Evolutionary conservation across 2,113 vertebrate genomes (phyloP), one percentile per base, ranked within the genome.

Genomic region (Erinaceus europaeus): DNA sequence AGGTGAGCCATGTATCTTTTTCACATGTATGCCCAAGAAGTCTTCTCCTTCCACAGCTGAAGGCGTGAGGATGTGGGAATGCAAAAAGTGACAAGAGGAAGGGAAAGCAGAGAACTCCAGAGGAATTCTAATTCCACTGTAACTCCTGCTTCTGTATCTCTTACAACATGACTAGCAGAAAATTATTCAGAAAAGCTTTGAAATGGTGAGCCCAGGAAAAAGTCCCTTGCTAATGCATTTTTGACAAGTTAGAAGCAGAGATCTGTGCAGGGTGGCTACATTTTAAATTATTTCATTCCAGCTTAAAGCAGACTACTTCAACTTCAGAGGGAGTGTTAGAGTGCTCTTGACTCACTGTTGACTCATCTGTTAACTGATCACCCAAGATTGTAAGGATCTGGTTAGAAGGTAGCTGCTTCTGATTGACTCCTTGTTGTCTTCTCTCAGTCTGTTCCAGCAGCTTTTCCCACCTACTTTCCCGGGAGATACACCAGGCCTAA

Each of bases 251-350:
- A 71, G 77, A n/a, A 92, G 75, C 65, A n/a, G 67, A 92, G 88
- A 89, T 93, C 91, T 90, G 84, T 91, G 68, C 67, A 74, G 59
- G 48, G 81, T 82, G 83, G 82, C 73, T 83, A 42, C 38, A 82
- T 71, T 88, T 92, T 92, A 86, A 93, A 61, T 59, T 62, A 91
- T 40, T 62, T 90, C 74, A 89, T 94, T 86, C 64, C 10, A 86
- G 21, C 27, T 1, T 76, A 85, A 94, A 89, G n/a, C 62, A 5
- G 40, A 21, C 23, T 32, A 0, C 86, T 88, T 69, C 88, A 77
- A 65, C 27, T 93, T 68, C 23, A 76, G 20, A 27, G 29, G 62
- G 48, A 90, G 61, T 34, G 6, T 69, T 1, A 5, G 10, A 81
- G 10, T 69, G 75, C 75, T 76, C 65, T 76, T 36, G 20, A 53